Evolutionary conservation across 2,888 invertebrate genomes (phyloP).

Genomic region (Rhamnusium bicolor): DNA sequence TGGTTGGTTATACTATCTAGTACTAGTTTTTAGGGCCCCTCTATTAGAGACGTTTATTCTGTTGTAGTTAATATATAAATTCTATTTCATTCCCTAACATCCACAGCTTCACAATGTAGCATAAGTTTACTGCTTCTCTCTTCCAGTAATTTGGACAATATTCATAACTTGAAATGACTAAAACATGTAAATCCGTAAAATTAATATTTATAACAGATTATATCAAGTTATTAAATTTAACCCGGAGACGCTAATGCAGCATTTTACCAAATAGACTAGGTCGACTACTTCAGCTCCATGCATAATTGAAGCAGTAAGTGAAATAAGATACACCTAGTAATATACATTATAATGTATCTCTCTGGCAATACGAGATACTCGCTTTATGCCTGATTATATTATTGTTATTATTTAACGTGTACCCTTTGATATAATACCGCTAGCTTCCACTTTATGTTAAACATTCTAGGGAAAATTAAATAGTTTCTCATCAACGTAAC

Average conservation of each 20-base stretch:
- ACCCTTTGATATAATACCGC: slow-evolving; percentile 6
- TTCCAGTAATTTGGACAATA: neutral
- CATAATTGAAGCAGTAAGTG: slow-evolving; percentile 50
- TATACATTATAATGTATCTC: slow-evolving; percentile 38
- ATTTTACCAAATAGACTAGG: slow-evolving; percentile 10
- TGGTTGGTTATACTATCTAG: too few relatives aligned
- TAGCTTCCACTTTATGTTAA: neutral
- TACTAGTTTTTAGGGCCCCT: neutral
- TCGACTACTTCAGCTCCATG: slow-evolving; percentile 13
- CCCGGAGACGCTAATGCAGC: neutral
- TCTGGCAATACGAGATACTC: slow-evolving; percentile 25
- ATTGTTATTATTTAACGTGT: neutral
- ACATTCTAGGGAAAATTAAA: neutral
- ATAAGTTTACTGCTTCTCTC: slow-evolving; percentile 4
- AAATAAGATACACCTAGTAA: slow-evolving; percentile 41
- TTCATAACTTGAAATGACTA: slow-evolving; percentile 8
- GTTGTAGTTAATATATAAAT: neutral
- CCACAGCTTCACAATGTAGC: neutral
- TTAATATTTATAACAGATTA: slow-evolving; percentile 27
- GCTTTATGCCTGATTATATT: slow-evolving; percentile 9
- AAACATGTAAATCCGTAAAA: slow-evolving; percentile 24
- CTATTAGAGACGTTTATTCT: neutral
- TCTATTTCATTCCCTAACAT: neutral
- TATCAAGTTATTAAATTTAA: slow-evolving; percentile 16
- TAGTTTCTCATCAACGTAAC: neutral